Conservation (phyloP, 2,888 invertebrate species). For the Oscheius sp. region DNA sequence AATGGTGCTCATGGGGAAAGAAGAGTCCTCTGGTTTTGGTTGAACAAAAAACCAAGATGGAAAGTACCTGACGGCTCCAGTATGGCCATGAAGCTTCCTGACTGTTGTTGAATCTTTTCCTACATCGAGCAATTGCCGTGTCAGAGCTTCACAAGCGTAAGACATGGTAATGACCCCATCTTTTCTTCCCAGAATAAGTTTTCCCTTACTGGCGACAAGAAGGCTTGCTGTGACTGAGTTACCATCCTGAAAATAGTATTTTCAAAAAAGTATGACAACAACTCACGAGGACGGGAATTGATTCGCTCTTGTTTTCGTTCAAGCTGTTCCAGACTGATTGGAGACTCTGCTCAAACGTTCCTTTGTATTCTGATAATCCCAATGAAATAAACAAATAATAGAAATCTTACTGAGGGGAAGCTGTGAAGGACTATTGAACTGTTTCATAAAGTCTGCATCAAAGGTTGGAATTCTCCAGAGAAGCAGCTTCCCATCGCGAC, state of each 20-base stretch:
- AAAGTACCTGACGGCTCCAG: conserved; percentile 45
- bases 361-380: conserved; percentile 53
- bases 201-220: conserved; percentile 91
- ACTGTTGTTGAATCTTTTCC: conserved; percentile 42
- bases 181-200: conserved; percentile 91
- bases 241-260: conserved; percentile 38
- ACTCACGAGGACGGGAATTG: conserved; percentile 47
- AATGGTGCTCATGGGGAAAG: conserved; percentile 89
- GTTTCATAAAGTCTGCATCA: conserved; percentile 54
- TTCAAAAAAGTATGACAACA: not conserved
- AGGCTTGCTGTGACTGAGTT: conserved; percentile 79
- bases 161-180: conserved; percentile 96
- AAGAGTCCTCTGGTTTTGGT: conserved; percentile 86
- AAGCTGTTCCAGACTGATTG: conserved; percentile 53
- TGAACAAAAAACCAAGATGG: not conserved
- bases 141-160: conserved; percentile 93
- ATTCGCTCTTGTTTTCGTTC: conserved; percentile 42
- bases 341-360: conserved; percentile 58
- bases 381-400: not conserved
- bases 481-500: conserved; percentile 45
- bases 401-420: conserved; percentile 28
- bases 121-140: conserved; percentile 83
- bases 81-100: conserved; percentile 48
- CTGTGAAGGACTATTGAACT: conserved; percentile 20
- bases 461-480: conserved; percentile 57